Evolutionary conservation across 1,140 invertebrate species (phyloP).

Genomic region (Caenorhabditis briggsae): DNA sequence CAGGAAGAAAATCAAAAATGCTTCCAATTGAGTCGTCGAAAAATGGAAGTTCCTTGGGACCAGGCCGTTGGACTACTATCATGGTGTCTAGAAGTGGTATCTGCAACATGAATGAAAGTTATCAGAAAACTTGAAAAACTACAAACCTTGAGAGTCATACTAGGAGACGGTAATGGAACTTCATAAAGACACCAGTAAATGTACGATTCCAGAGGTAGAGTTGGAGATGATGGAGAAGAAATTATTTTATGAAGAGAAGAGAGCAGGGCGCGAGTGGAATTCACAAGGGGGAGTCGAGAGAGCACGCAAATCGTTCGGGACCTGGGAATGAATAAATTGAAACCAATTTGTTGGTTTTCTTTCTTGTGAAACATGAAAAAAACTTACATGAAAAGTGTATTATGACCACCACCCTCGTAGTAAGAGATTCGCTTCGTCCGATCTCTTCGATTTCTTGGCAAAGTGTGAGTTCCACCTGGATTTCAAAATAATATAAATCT

Average conservation of each 20-base stretch:
- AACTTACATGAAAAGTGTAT: conserved; percentile 95
- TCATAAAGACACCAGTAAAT: conserved; percentile 95
- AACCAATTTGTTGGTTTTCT: conserved; percentile 1
- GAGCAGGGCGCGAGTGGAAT: conserved; percentile 86
- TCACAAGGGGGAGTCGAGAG: conserved; percentile 89
- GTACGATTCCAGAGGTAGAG: conserved; percentile 87
- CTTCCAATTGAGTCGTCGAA: conserved; percentile 90
- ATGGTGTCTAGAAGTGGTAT: conserved; percentile 63
- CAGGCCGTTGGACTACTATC: conserved; percentile 74
- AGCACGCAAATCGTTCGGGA: conserved; percentile 93
- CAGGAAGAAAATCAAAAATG: conserved; percentile 83
- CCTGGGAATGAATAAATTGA: conserved; percentile 83
- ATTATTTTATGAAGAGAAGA: conserved; percentile 73
- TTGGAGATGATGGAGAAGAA: conserved; percentile 67
- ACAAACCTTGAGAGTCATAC: conserved; percentile 77
- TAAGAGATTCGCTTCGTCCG: conserved; percentile 83
- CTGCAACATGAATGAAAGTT: conserved; percentile 39
- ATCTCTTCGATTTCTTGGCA: conserved; percentile 81
- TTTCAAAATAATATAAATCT: too few species aligned
- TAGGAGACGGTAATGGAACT: conserved; percentile 88
- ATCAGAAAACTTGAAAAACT: background rate
- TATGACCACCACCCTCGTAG: conserved; percentile 93
- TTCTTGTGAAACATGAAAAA: conserved; percentile 79
- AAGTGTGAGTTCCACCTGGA: conserved; percentile 82
- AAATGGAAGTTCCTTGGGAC: conserved; percentile 87